phyloP scores from a whole-genome alignment of 2,797 vertebrate genomes.

The Pseudopleuronectes americanus region DNA sequence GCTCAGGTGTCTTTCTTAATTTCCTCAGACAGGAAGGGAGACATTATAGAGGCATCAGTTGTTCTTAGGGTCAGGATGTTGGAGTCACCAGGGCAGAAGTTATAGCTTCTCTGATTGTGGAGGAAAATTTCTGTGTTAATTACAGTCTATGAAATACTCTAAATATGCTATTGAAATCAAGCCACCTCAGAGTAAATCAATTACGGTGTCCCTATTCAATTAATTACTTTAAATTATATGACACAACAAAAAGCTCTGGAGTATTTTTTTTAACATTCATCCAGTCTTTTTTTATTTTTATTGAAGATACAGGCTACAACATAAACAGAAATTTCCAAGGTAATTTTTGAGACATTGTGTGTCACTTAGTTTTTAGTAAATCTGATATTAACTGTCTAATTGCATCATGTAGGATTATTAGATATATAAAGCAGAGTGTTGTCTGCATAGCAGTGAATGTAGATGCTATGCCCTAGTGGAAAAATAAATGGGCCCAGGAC shows the following conservation, averaged over 20 bases:
- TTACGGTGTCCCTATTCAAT: not conserved
- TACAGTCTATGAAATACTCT: not conserved
- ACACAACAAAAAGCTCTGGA: not conserved
- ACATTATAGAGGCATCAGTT: conserved; percentile 18
- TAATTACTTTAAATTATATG: not conserved
- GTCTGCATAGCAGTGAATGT: conserved; percentile 18
- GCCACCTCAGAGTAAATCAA: not conserved
- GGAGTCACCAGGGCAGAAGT: conserved; percentile 5
- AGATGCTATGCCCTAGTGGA: not conserved
- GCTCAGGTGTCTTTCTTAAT: conserved; percentile 26
- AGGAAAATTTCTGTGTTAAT: conserved; percentile 2
- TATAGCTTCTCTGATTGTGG: conserved; percentile 1
- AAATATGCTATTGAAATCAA: not conserved
- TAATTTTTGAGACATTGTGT: not conserved
- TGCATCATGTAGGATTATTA: too few species aligned
- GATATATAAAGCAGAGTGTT: not conserved
- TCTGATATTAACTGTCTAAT: too few species aligned
- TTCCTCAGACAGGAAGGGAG: conserved; percentile 36
- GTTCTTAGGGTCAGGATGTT: conserved; percentile 17
- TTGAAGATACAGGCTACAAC: too few species aligned
- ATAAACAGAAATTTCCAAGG: not conserved
- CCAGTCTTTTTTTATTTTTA: not conserved
- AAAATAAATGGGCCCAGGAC: conserved; percentile 1
- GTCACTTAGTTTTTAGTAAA: not conserved
- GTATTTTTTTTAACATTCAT: not conserved